These are phyloP conservation scores for Macrosteles quadrilineatus DNA, from an alignment of 1,140 invertebrate species.

Conservation along the genomic window DNA sequence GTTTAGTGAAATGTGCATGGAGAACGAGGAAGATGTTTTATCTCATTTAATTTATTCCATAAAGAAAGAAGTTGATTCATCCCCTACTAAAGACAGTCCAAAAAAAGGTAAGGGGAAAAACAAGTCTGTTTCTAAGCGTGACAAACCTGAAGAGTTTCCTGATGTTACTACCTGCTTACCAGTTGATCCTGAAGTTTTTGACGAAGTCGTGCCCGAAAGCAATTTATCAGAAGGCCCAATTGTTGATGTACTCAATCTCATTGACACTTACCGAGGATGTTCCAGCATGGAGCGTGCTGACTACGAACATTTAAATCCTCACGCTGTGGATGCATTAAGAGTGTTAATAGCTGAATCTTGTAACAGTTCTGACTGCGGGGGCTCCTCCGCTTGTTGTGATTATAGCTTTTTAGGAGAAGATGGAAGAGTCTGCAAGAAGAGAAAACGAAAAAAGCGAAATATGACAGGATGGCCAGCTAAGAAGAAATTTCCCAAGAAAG, in stretches of 20 bases:
- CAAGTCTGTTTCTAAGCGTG: background rate
- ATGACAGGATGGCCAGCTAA: constrained; percentile 31
- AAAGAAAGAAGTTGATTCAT: constrained; percentile 16
- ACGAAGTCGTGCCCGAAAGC: background rate
- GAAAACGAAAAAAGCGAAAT: constrained; percentile 32
- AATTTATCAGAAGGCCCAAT: background rate
- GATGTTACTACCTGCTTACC: constrained; percentile 11
- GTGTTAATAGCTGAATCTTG: constrained; percentile 25
- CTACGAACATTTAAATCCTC: constrained; percentile 28
- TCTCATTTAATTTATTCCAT: background rate
- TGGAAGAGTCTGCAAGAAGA: constrained; percentile 15
- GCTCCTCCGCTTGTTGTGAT: constrained; percentile 27
- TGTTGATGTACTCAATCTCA: constrained; percentile 7
- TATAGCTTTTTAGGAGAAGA: constrained; percentile 28
- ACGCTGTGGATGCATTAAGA: constrained; percentile 22
- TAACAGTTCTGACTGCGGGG: constrained; percentile 32
- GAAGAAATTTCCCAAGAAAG: constrained; percentile 13
- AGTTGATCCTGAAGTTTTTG: constrained; percentile 18
- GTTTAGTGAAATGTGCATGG: background rate
- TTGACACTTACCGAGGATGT: constrained; percentile 21
- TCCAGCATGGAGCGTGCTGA: constrained; percentile 26
- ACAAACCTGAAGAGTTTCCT: background rate
- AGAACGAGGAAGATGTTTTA: background rate
- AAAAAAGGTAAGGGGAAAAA: constrained; percentile 5
- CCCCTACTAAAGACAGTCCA: background rate